A percentile compares a stretch with the other conserved stretches of the same genome.
phyloP scores from a whole-genome alignment of 2,113 vertebrate species.

The Telmatochromis brachygnathus region DNA sequence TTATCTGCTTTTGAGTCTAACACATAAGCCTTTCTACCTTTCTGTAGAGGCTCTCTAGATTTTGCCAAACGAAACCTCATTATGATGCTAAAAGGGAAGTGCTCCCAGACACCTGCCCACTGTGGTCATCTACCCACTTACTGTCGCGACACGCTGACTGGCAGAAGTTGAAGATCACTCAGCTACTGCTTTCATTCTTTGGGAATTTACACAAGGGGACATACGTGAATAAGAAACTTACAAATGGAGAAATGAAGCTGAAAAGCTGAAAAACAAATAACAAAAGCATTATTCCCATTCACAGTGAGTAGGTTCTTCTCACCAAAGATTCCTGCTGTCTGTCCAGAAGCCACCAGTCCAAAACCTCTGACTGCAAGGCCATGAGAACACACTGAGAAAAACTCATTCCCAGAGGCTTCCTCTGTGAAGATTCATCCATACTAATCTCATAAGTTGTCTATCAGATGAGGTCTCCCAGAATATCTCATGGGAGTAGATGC shows the following conservation, averaged over 20 bases:
- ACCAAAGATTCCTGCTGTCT: neutral
- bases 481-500: constrained; percentile 15
- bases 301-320: neutral
- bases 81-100: neutral
- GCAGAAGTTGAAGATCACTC: neutral
- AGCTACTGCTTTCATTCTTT: neutral
- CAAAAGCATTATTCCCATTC: neutral
- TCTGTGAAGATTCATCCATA: constrained; percentile 24
- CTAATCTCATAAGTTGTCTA: constrained; percentile 13
- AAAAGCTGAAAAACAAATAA: neutral
- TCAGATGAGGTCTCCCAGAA: neutral
- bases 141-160: neutral
- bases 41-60: neutral
- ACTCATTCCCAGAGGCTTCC: constrained; percentile 16
- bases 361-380: constrained; percentile 33
- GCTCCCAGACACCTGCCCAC: neutral
- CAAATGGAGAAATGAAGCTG: neutral
- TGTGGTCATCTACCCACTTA: neutral
- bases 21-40: neutral
- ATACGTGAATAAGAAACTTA: neutral
- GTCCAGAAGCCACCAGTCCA: constrained; percentile 35
- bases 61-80: neutral
- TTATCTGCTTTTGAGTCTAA: neutral
- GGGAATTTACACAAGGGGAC: neutral
- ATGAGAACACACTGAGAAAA: constrained; percentile 57